Evolutionary conservation across 2,888 invertebrate species (phyloP), one percentile per base, ranked within the genome.

Genomic region (Trichogramma evanescens): DNA sequence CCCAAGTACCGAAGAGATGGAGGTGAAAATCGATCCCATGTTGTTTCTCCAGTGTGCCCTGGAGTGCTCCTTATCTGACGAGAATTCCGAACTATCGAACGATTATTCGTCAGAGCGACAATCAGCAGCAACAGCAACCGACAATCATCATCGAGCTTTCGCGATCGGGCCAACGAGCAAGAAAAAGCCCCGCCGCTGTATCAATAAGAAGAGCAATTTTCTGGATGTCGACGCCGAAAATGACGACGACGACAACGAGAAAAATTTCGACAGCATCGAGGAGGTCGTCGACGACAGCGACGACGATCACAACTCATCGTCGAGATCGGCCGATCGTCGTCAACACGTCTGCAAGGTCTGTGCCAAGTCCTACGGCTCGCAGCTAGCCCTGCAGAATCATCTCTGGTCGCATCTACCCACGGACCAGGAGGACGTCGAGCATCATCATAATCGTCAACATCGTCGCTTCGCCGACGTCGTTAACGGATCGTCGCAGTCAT

Each of bases 11-110:
- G 77, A 77, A 56, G 82, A 85, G 77, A 83, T 88, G 82, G 87
- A 88, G 79, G 83, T 88, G 1, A 83, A 82, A 71, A 82, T 88
- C 0, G 88, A 88, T 73, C 87, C 88, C 4, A 86, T 87, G 86
- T 78, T 86, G 72, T 84, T 87, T 67, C 74, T 87, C 51, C 84
- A 86, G 68, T 85, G 78, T 56, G 76, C 82, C 66, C 78, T 82
- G 63, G 83, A 83, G 64, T 80, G 78, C 50, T 70, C 72, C 6
- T 67, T 70, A 13, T 74, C 75, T 2, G 73, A 70, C 50, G 74
- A 74, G 58, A 66, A 68, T 54, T 74, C 74, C 3, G 76, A 77
- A 13, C 65, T 65, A 69, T 68, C 73, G 64, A 78, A 79, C 56
- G 72, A 71, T 38, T 62, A 26, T 26, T 26, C 26, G 26, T 26